A percentile compares a stretch with the other conserved stretches of the same genome.
phyloP scores from a whole-genome alignment of 2,888 invertebrate genomes.

The Limnephilus rhombicus region DNA sequence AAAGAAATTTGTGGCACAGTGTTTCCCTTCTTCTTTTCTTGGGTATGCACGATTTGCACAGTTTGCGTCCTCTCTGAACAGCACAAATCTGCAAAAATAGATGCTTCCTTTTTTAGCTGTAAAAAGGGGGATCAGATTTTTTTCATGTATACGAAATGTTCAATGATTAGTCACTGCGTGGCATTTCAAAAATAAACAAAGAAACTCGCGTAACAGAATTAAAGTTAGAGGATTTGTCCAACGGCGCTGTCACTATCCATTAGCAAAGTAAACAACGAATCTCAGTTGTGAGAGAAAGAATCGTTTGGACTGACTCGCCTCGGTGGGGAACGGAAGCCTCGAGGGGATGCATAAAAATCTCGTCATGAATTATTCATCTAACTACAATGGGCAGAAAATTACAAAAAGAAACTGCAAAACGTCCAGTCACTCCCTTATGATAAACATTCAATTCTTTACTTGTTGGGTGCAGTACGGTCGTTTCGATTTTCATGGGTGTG shows the following conservation, averaged over 20 bases:
- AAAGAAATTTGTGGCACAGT: background rate
- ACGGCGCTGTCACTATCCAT: background rate
- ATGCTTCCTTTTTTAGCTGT: background rate
- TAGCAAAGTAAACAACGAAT: conserved; percentile 8
- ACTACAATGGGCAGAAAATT: conserved; percentile 57
- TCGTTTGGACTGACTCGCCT: background rate
- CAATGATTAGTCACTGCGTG: background rate
- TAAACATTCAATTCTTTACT: background rate
- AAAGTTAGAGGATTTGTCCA: background rate
- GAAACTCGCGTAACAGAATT: background rate
- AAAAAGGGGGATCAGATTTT: background rate
- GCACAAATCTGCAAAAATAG: background rate
- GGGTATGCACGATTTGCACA: background rate
- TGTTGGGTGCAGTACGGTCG: background rate
- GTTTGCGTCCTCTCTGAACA: background rate
- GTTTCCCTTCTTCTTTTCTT: background rate
- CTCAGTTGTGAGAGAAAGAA: background rate
- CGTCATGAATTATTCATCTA: conserved; percentile 60
- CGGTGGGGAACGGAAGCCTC: conserved; percentile 48
- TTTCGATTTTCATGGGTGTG: background rate
- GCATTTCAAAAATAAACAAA: background rate
- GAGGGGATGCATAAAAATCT: conserved; percentile 54
- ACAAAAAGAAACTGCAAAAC: conserved; percentile 43
- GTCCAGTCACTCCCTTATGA: background rate
- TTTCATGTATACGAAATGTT: background rate